Evolutionary conservation across 2,113 vertebrate genomes (phyloP).

Genomic region (Haplotaxodon microlepis): DNA sequence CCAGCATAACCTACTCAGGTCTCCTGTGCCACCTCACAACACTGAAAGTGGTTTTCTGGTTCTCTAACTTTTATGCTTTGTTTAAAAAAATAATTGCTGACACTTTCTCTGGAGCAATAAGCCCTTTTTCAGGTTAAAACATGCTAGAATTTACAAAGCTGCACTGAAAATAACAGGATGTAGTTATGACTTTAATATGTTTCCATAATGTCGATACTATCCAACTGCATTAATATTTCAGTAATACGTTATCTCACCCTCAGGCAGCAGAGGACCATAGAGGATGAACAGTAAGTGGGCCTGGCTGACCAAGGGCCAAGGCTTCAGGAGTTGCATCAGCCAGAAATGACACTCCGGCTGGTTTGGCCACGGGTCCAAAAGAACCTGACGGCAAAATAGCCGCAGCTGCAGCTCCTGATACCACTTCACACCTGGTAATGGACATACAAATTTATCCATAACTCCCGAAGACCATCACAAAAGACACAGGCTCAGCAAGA

Average conservation of each 20-base stretch:
- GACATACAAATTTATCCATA: neutral
- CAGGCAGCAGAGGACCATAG: slow-evolving; percentile 79
- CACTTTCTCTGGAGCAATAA: neutral
- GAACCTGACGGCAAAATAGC: slow-evolving; percentile 77
- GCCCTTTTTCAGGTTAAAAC: neutral
- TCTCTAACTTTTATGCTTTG: neutral
- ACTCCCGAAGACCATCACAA: neutral
- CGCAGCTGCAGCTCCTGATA: slow-evolving; percentile 79
- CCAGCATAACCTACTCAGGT: neutral
- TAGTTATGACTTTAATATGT: neutral
- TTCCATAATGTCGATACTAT: neutral
- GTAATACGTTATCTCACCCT: slow-evolving; percentile 59
- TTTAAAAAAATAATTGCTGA: neutral
- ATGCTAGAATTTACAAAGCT: neutral
- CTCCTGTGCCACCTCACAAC: neutral
- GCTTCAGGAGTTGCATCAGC: slow-evolving; percentile 80
- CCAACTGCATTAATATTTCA: neutral
- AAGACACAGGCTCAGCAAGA: neutral
- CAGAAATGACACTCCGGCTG: slow-evolving; percentile 77
- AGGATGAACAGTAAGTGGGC: slow-evolving; percentile 84
- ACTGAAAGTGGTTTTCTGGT: neutral
- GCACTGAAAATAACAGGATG: neutral
- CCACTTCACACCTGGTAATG: slow-evolving; percentile 61
- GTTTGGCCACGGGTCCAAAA: slow-evolving; percentile 75
- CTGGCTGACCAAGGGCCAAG: slow-evolving; percentile 87